Percentiles rank a stretch among this genome's conserved stretches.
These are phyloP conservation scores for Lycocorax pyrrhopterus DNA, from an alignment of 2,113 vertebrate genomes.

Conservation along the genomic window DNA sequence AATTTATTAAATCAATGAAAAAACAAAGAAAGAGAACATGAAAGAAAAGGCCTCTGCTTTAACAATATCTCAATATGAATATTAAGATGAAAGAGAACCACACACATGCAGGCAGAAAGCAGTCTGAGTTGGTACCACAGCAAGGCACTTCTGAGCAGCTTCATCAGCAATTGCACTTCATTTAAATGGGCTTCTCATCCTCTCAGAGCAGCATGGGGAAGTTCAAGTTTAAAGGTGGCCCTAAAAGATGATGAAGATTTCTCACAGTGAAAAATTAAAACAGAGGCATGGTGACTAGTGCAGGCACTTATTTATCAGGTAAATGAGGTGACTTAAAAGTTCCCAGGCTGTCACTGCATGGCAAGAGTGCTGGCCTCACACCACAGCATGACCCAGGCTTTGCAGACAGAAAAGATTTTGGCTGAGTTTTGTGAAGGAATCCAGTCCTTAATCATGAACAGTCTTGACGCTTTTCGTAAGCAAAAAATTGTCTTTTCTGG, in stretches of 20 bases:
- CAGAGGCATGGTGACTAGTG: background rate
- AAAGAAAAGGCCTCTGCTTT: background rate
- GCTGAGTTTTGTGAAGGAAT: background rate
- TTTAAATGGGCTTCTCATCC: background rate
- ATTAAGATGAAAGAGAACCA: background rate
- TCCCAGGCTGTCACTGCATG: background rate
- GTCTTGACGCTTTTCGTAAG: background rate
- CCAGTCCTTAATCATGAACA: background rate
- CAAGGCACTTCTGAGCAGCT: background rate
- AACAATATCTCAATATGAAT: background rate
- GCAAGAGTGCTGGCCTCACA: background rate
- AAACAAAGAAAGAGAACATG: background rate
- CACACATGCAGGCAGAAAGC: background rate
- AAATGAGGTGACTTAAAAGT: background rate
- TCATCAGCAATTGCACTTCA: background rate
- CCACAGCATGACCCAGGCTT: background rate
- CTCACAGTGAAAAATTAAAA: background rate
- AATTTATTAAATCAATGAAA: background rate
- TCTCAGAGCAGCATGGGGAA: background rate
- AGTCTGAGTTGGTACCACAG: fast-evolving
- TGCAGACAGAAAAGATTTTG: background rate
- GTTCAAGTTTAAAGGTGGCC: background rate
- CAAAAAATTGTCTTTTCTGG: background rate
- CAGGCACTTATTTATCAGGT: background rate
- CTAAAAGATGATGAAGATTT: background rate